Conservation (phyloP, 2,113 vertebrate species). For the Menura novaehollandiae region DNA sequence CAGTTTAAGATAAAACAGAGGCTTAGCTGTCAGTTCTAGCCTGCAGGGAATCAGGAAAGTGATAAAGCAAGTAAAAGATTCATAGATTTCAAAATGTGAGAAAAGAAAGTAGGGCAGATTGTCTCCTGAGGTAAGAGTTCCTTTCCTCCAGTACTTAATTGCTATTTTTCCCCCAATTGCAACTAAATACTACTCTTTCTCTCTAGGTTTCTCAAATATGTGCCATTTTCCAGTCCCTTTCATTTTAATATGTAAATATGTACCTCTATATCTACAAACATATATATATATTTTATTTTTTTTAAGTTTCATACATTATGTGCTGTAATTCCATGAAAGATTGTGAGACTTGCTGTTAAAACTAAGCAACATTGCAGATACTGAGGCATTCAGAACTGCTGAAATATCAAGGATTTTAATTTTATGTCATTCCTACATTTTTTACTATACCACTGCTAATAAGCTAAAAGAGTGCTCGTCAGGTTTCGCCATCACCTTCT, state of each 20-base stretch:
- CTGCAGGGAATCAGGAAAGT: constrained; percentile 30
- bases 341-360: background rate
- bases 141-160: constrained; percentile 1
- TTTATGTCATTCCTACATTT: background rate
- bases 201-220: background rate
- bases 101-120: constrained; percentile 43
- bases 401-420: background rate
- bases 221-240: background rate
- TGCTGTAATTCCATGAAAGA: background rate
- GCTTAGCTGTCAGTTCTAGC: constrained; percentile 22
- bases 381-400: background rate
- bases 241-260: background rate
- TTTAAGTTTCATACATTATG: background rate
- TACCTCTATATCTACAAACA: background rate
- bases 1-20: constrained; percentile 46
- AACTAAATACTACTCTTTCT: background rate
- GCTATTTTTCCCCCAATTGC: background rate
- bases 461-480: background rate
- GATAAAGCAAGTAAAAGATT: constrained; percentile 55
- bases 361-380: background rate
- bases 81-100: constrained; percentile 29
- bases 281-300: too few relatives aligned
- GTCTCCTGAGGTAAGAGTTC: constrained; percentile 25
- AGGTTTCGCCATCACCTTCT: background rate
- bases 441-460: background rate